These are phyloP conservation scores for Phrynocephalus forsythii DNA, from an alignment of 2,797 vertebrate species.

Conservation along the genomic window DNA sequence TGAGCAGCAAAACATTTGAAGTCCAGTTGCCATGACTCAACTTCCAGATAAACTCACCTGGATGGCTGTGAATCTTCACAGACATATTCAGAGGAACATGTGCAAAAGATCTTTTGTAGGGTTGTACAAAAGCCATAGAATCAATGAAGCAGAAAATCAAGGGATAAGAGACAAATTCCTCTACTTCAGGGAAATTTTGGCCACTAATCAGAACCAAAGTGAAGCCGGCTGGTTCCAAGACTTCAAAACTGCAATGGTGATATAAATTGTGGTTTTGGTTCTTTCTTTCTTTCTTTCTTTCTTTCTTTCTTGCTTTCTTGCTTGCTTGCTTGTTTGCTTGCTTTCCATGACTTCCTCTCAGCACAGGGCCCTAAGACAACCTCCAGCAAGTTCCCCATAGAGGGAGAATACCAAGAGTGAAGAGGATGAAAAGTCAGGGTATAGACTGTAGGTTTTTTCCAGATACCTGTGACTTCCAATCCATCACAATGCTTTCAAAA, in stretches of 20 bases:
- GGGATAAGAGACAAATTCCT: background rate
- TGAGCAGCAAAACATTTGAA: too few relatives aligned
- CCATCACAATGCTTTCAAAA: too few relatives aligned
- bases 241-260: background rate
- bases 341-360: too few relatives aligned
- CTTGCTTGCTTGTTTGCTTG: too few relatives aligned
- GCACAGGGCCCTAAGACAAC: background rate
- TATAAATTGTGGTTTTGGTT: background rate
- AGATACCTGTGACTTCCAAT: background rate
- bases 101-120: background rate
- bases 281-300: background rate
- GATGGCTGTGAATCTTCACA: too few relatives aligned
- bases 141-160: background rate
- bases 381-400: background rate
- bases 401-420: background rate
- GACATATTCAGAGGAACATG: too few relatives aligned
- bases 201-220: background rate
- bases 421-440: background rate
- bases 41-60: too few relatives aligned
- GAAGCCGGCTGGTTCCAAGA: background rate
- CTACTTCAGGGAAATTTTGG: background rate
- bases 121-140: background rate
- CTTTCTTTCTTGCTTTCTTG: background rate
- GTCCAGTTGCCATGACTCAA: too few relatives aligned
- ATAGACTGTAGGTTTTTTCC: background rate